Conservation (phyloP, 2,113 vertebrate genomes). For the Embiotoca jacksoni region DNA sequence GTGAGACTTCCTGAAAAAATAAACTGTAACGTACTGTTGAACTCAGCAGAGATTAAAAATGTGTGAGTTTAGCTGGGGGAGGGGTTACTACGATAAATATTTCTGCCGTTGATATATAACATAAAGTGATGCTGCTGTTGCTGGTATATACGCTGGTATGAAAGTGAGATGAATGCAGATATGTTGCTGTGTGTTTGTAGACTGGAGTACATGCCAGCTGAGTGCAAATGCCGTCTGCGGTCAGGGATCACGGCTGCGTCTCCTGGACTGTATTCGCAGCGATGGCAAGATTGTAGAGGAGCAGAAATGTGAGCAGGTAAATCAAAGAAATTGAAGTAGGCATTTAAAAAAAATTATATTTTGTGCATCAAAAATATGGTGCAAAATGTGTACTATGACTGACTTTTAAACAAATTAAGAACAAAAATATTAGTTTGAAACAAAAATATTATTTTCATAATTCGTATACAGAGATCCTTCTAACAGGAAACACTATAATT, state of each 20-base stretch:
- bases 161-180: slow-evolving; percentile 15
- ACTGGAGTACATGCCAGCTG: slow-evolving; percentile 95
- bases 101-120: background rate
- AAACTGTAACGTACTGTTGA: background rate
- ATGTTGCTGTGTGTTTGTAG: slow-evolving; percentile 75
- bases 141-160: background rate
- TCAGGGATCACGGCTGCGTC: slow-evolving; percentile 85
- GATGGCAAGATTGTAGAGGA: slow-evolving; percentile 86
- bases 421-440: too few species aligned
- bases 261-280: slow-evolving; percentile 91
- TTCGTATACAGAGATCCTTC: background rate
- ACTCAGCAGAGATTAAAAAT: background rate
- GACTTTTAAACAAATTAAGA: too few species aligned
- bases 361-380: too few species aligned
- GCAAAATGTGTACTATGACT: too few species aligned
- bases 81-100: background rate
- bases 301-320: slow-evolving; percentile 89
- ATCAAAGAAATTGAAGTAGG: too few species aligned
- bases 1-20: background rate
- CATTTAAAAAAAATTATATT: background rate
- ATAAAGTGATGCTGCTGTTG: background rate
- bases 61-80: background rate
- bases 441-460: too few species aligned
- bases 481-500: too few species aligned
- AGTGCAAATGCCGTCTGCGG: slow-evolving; percentile 91